A percentile compares a stretch with the other conserved stretches of the same genome.
Evolutionary conservation across 1,140 invertebrate species (phyloP).

Genomic region (Panulirus ornatus): DNA sequence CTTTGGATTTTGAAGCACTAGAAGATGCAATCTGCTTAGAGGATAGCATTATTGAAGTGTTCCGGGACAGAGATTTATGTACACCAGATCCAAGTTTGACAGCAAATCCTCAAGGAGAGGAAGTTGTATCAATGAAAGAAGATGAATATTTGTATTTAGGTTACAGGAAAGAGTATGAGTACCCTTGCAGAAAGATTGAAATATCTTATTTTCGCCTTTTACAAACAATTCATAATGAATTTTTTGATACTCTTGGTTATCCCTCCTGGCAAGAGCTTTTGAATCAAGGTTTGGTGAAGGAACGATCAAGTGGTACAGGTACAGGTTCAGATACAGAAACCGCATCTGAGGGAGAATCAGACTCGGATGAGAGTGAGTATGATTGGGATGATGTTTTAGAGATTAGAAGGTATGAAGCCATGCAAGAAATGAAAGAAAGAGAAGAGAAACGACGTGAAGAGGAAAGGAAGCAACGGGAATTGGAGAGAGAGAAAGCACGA

Average conservation of each 20-base stretch:
- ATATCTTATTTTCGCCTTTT: conserved; percentile 67
- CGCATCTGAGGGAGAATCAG: conserved; percentile 58
- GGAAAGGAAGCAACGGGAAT: conserved; percentile 40
- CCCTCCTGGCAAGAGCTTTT: conserved; percentile 52
- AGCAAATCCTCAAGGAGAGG: conserved; percentile 26
- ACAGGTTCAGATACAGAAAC: conserved; percentile 71
- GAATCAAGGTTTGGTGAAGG: conserved; percentile 47
- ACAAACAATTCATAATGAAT: conserved; percentile 72
- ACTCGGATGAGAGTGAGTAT: conserved; percentile 41
- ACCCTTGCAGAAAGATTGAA: conserved; percentile 57
- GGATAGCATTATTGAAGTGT: conserved; percentile 65
- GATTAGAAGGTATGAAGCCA: conserved; percentile 57
- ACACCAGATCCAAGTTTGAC: conserved; percentile 30
- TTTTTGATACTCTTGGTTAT: conserved; percentile 67
- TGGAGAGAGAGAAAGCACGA: conserved; percentile 59
- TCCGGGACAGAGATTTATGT: conserved; percentile 45
- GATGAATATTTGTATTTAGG: conserved; percentile 74
- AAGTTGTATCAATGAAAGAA: conserved; percentile 52
- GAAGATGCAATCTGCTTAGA: conserved; percentile 63
- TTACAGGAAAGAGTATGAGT: conserved; percentile 71
- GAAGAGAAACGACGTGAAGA: conserved; percentile 42
- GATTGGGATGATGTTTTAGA: conserved; percentile 68
- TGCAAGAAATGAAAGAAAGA: conserved; percentile 58
- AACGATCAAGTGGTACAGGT: conserved; percentile 27
- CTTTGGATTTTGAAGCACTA: conserved; percentile 39